phyloP scores from a whole-genome alignment of 2,797 vertebrate genomes.

The Alosa sapidissima region DNA sequence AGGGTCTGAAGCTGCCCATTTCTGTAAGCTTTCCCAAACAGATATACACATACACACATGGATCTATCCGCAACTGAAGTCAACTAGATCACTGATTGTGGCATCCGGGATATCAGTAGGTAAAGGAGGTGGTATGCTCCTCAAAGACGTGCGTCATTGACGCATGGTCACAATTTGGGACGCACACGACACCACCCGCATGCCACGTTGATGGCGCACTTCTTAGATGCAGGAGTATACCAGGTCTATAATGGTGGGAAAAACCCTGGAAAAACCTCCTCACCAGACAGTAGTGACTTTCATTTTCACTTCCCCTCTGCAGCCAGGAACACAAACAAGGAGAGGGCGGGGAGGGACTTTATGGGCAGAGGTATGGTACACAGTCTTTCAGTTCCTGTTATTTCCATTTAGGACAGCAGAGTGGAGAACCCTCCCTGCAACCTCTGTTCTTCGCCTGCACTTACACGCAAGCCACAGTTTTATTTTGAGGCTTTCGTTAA shows the following conservation, averaged over 20 bases:
- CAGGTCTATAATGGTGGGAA: too few relatives aligned
- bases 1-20: not conserved
- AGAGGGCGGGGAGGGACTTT: not conserved
- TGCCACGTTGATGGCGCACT: too few relatives aligned
- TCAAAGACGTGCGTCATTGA: too few relatives aligned
- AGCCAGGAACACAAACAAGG: not conserved
- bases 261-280: not conserved
- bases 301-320: slow-evolving; percentile 7
- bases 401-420: not conserved
- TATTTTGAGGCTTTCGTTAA: not conserved
- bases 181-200: too few relatives aligned
- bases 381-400: not conserved
- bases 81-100: not conserved
- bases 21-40: not conserved
- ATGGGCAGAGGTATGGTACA: not conserved
- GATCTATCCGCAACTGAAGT: not conserved
- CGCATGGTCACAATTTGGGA: too few relatives aligned
- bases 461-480: not conserved
- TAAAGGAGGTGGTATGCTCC: too few relatives aligned
- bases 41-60: not conserved
- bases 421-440: not conserved
- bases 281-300: not conserved
- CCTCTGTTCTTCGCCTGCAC: not conserved
- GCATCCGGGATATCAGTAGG: not conserved
- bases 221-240: too few relatives aligned